Base-by-base conservation (phyloP, 1,140 invertebrate genomes). In the Spodoptera frugiperda region DNA sequence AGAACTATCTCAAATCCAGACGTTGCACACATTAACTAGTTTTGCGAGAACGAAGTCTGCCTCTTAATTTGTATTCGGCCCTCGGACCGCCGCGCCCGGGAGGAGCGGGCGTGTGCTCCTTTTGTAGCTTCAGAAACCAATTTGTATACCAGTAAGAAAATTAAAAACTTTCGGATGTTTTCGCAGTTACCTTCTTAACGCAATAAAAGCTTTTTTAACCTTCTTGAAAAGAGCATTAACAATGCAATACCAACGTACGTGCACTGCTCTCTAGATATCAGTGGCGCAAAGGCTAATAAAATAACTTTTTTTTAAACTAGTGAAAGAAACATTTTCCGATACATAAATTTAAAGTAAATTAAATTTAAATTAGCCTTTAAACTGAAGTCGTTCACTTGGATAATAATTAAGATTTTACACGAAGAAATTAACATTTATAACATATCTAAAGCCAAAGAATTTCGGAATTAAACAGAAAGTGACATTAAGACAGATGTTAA, bases 401-500 rank as follows among this genome's bases (percentile, higher is more conserved):
- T 48, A 63, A 75, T 72, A 77, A 71, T 78, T 75, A 75, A 78
- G 51, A 57, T 70, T 75, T 73, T 63, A 78, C 65, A 61, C 68
- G 48, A 78, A 77, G 76, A 78, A 82, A 81, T 82, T 73, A 81
- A 78, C 79, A 85, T 85, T 84, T 81, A 70, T 81, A 84, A 80
- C 76, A 80, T 79, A 77, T 46, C 63, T 44, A 55, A 79, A 46
- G 78, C 73, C 54, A 81, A 88, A 87, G 88, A 90, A 91, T 90
- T 87, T 88, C 78, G 79, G 82, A 89, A 88, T 91, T 87, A 87
- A 89, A 90, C 82, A 80, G 81, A 88, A 92, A 89, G 88, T 89
- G 90, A 90, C 87, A 86, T 87, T 91, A 90, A 93, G 89, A 90
- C 90, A 90, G 87, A 91, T 92, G 91, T 93, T 91, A 92, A 92